Percentiles rank a stretch among this genome's conserved stretches.
Conservation (phyloP, 2,797 vertebrate species). For the Myiotriccus ornatus region DNA sequence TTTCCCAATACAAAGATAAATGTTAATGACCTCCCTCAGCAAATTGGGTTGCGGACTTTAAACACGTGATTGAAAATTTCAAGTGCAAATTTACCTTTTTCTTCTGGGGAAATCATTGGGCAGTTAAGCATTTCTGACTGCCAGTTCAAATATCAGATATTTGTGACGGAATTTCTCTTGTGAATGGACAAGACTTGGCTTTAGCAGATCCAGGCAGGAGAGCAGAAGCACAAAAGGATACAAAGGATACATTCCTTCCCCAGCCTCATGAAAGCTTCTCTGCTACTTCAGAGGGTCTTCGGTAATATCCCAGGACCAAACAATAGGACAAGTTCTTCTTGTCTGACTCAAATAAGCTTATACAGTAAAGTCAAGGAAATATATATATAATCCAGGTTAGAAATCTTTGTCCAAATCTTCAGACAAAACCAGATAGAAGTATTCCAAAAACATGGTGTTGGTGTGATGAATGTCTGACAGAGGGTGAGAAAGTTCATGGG, state of each 20-base stretch:
- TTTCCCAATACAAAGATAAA: conserved; percentile 32
- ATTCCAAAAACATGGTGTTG: not conserved
- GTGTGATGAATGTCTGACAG: not conserved
- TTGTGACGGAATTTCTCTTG: not conserved
- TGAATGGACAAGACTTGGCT: not conserved
- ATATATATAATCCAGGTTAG: not conserved
- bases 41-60: not conserved
- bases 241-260: not conserved
- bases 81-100: conserved; percentile 14
- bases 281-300: not conserved
- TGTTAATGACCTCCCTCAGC: not conserved
- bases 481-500: not conserved
- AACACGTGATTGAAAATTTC: not conserved
- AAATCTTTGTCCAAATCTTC: not conserved
- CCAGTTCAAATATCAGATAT: not conserved
- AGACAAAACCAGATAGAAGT: not conserved
- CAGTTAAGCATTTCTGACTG: not conserved
- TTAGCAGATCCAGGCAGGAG: not conserved
- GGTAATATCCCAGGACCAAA: not conserved
- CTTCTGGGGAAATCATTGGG: not conserved
- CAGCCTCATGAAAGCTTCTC: not conserved
- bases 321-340: not conserved
- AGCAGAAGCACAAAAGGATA: not conserved
- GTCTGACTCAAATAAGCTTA: not conserved
- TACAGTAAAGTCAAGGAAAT: not conserved